Conservation (phyloP, 2,888 invertebrate species). For the Aricia artaxerxes region DNA sequence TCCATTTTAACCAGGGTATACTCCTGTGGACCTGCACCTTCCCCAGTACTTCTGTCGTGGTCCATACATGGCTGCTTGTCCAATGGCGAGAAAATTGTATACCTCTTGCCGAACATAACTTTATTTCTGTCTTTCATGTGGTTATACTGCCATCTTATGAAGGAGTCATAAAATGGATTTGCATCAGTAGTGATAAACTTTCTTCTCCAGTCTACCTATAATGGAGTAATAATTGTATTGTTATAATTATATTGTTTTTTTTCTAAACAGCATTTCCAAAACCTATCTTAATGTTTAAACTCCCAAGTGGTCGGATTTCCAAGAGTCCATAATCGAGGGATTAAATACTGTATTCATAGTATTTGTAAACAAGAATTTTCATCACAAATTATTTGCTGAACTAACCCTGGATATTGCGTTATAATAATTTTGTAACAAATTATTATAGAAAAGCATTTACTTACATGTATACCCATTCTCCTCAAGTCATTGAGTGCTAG, state of each 20-base stretch:
- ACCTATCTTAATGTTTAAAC: no score
- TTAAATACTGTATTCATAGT: no score
- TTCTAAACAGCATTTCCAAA: no score
- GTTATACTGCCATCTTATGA: constrained; percentile 97
- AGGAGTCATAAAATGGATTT: constrained; percentile 98
- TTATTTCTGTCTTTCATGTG: constrained; percentile 92
- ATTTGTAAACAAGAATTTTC: no score
- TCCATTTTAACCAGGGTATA: constrained; percentile 98
- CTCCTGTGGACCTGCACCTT: constrained; percentile 99
- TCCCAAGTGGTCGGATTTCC: no score
- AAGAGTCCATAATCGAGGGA: no score
- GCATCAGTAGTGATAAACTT: constrained; percentile 99
- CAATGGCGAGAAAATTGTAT: constrained; percentile 96
- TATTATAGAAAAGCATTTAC: constrained; percentile 44
- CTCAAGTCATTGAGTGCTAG: constrained; percentile 92
- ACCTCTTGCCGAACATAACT: constrained; percentile 97
- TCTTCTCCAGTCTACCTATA: constrained; percentile 96
- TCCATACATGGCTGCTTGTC: constrained; percentile 99
- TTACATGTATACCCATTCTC: constrained; percentile 93
- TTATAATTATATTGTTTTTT: no score
- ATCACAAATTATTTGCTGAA: no score
- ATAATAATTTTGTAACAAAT: background rate
- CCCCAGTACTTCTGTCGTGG: constrained; percentile 97
- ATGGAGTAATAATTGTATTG: background rate
- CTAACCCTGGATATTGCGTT: no score